These are phyloP conservation scores for Priocnemis perturbator DNA, from an alignment of 2,888 invertebrate genomes.

Conservation along the genomic window DNA sequence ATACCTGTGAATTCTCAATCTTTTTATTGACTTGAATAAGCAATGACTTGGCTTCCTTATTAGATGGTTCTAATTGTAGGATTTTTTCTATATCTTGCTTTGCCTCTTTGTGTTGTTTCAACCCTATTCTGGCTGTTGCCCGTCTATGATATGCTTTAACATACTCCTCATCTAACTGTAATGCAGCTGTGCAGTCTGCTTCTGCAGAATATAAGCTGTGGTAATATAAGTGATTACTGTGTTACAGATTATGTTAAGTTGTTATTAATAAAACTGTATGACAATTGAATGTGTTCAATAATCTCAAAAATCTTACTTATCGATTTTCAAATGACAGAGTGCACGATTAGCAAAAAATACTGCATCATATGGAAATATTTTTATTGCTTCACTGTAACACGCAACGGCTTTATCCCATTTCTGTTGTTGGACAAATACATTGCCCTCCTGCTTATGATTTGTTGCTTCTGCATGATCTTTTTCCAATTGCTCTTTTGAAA, in stretches of 20 bases:
- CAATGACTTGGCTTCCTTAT: slow-evolving; percentile 82
- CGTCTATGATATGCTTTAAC: slow-evolving; percentile 91
- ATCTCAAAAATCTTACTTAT: slow-evolving; percentile 78
- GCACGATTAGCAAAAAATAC: slow-evolving; percentile 92
- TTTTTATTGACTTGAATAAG: slow-evolving; percentile 78
- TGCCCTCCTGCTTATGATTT: slow-evolving; percentile 88
- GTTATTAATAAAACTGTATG: neutral
- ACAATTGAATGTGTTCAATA: neutral
- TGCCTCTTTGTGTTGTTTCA: slow-evolving; percentile 85
- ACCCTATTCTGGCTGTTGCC: slow-evolving; percentile 84
- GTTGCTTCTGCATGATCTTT: slow-evolving; percentile 79
- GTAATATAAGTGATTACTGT: slow-evolving; percentile 4
- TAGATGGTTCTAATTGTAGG: slow-evolving; percentile 86
- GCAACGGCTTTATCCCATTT: slow-evolving; percentile 91
- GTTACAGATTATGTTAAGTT: neutral
- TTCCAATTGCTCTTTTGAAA: slow-evolving; percentile 76
- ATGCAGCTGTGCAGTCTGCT: slow-evolving; percentile 87
- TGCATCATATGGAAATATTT: slow-evolving; percentile 85
- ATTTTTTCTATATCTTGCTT: slow-evolving; percentile 83
- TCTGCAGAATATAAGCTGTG: slow-evolving; percentile 83
- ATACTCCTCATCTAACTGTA: slow-evolving; percentile 86
- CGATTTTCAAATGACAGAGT: slow-evolving; percentile 88
- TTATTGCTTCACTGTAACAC: slow-evolving; percentile 92
- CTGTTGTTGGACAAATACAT: slow-evolving; percentile 84
- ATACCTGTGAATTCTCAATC: slow-evolving; percentile 77